Evolutionary conservation across 2,888 invertebrate species (phyloP).

Genomic region (Temnothorax ravouxi): DNA sequence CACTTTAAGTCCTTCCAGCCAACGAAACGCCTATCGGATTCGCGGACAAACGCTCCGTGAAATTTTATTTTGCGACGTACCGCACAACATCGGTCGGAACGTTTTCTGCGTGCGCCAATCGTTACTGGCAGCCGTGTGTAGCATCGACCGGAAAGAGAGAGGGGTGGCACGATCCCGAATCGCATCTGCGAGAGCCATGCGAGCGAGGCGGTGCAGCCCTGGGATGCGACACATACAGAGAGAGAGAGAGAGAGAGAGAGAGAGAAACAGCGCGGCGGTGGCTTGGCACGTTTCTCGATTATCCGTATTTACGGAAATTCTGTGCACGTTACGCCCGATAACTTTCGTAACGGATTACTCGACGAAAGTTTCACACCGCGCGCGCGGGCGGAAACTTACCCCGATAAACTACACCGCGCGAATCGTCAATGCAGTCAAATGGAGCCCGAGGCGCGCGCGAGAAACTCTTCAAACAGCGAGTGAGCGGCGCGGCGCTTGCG

Average conservation of each 20-base stretch:
- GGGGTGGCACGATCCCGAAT: not conserved
- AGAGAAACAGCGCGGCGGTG: constrained; percentile 60
- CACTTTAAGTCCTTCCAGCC: constrained; percentile 41
- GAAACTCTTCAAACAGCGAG: constrained; percentile 40
- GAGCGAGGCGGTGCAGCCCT: not conserved
- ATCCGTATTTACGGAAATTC: constrained; percentile 80
- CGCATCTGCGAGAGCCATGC: constrained; percentile 14
- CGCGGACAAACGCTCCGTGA: constrained; percentile 47
- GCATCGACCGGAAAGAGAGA: constrained; percentile 13
- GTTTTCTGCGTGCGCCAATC: constrained; percentile 49
- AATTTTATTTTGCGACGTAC: constrained; percentile 53
- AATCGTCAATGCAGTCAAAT: constrained; percentile 77
- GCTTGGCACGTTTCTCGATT: constrained; percentile 77
- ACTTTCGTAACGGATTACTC: constrained; percentile 81
- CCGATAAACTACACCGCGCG: constrained; percentile 73
- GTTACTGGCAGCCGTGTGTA: constrained; percentile 10
- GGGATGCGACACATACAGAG: not conserved
- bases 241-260: constrained; percentile 45
- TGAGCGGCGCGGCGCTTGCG: constrained; percentile 38
- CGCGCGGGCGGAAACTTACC: constrained; percentile 55
- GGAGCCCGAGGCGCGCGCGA: constrained; percentile 60
- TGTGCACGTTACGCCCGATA: constrained; percentile 81
- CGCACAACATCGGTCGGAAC: constrained; percentile 21
- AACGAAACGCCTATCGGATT: constrained; percentile 48
- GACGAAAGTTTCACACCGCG: constrained; percentile 74